These are phyloP conservation scores for Lamellibrachia satsuma DNA, from an alignment of 2,888 invertebrate species.

Conservation along the genomic window DNA sequence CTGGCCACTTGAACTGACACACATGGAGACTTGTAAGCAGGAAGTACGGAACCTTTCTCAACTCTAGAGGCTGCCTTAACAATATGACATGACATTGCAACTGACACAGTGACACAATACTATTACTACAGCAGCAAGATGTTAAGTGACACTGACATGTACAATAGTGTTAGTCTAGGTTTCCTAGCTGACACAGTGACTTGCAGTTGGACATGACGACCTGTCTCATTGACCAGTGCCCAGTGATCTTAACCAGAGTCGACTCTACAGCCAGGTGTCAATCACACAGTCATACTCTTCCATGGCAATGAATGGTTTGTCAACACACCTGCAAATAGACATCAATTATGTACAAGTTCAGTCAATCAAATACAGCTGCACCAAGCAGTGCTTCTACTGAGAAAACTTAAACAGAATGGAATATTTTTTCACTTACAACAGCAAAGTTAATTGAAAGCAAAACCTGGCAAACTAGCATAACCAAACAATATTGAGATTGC, in stretches of 20 bases:
- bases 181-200: neutral
- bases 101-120: neutral
- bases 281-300: constrained; percentile 60
- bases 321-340: constrained; percentile 75
- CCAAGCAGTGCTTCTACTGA: neutral
- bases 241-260: too few relatives aligned
- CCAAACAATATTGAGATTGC: neutral
- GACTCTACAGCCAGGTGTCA: constrained; percentile 24
- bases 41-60: neutral
- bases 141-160: neutral
- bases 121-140: neutral
- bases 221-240: neutral
- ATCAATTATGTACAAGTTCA: neutral
- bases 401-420: neutral
- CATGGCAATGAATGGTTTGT: constrained; percentile 86
- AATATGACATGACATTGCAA: neutral
- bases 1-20: neutral
- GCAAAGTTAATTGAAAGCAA: neutral
- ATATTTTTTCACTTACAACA: neutral
- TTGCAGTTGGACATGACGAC: neutral
- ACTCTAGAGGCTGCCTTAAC: neutral
- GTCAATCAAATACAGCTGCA: neutral
- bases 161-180: neutral
- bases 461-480: neutral
- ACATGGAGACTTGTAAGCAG: neutral